A percentile compares a stretch with the other conserved stretches of the same genome.
Evolutionary conservation across 2,888 invertebrate species (phyloP).

Genomic region (Charanyca ferruginea): DNA sequence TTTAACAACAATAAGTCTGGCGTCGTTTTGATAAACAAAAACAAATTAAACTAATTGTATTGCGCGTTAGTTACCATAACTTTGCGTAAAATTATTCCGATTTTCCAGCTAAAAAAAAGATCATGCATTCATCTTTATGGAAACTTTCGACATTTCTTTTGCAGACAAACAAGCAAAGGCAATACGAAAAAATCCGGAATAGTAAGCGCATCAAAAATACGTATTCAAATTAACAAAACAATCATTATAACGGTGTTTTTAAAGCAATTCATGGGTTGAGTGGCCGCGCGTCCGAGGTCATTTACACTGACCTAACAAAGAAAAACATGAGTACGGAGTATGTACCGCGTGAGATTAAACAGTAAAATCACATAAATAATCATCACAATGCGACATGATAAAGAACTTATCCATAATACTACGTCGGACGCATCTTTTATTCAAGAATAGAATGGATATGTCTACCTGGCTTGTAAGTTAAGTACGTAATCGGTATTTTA

Average conservation of each 20-base stretch:
- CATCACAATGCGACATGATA: conserved; percentile 53
- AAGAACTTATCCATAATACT: conserved; percentile 44
- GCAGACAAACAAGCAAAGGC: conserved; percentile 21
- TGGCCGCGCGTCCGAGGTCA: conserved; percentile 77
- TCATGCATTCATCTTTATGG: not conserved
- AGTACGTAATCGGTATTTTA: not conserved
- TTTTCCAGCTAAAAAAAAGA: not conserved
- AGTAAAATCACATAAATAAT: conserved; percentile 59
- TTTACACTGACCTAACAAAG: conserved; percentile 78
- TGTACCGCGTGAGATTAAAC: conserved; percentile 59
- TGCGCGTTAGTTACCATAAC: conserved; percentile 5
- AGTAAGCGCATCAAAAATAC: conserved; percentile 42
- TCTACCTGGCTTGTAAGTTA: conserved; percentile 30
- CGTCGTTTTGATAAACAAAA: conserved; percentile 34
- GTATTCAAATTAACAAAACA: conserved; percentile 65
- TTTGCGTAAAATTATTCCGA: conserved; percentile 23
- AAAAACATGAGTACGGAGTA: conserved; percentile 63
- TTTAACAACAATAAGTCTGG: conserved; percentile 15
- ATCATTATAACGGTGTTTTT: conserved; percentile 77
- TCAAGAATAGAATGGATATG: conserved; percentile 71
- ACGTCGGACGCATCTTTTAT: conserved; percentile 56
- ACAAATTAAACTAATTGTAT: conserved; percentile 12
- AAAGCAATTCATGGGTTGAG: conserved; percentile 71
- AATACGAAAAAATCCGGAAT: conserved; percentile 33
- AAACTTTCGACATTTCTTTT: conserved; percentile 18